Base-by-base conservation (phyloP, 2,888 invertebrate species). In the Ypsolopha scabrella region DNA sequence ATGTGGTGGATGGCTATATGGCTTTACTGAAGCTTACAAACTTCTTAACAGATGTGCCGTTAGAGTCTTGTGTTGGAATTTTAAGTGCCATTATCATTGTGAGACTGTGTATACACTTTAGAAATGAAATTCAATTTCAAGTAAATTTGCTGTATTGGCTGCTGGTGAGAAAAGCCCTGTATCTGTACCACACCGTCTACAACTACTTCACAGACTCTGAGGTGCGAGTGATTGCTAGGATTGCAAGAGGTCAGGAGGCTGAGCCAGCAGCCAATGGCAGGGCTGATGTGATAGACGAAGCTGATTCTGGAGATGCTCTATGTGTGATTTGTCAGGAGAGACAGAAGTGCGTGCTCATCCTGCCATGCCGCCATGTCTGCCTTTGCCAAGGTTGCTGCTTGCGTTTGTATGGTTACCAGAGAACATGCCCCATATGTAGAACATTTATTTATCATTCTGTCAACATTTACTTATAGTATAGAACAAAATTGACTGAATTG, bases 281-380 rank as follows among this genome's bases (percentile, higher is more conserved):
- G 6, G 41, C 14, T 9, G 46, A 37, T 34, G 41, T 48, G 34
- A 55, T 57, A 53, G 58, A 60, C 3, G 56, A 64, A 41, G 68
- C 67, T 59, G 65, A 56, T 7, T 63, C 65, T 54, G 67, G 72
- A 9, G 87, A 88, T 61, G 68, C 75, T 41, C 64, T 80, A 10
- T 89, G 89, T 72, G 80, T 89, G 11, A 83, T 89, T 56, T 89
- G 89, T 56, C 87, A 88, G 59, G 89, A 89, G 58, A 65, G 82
- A 6, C 78, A 80, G 54, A 89, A 88, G 65, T 88, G 88, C 76
- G 85, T 89, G 11, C 65, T 89, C 41, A 80, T 88, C 44, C 62
- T 89, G 51, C 89, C 89, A 0, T 89, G 89, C 59, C 76, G 86
- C 13, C 89, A 89, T 72, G 75, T 89, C 14, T 89, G 89, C 58